These are phyloP conservation scores for Python bivittatus DNA, from an alignment of 2,113 vertebrate species.

Conservation along the genomic window DNA sequence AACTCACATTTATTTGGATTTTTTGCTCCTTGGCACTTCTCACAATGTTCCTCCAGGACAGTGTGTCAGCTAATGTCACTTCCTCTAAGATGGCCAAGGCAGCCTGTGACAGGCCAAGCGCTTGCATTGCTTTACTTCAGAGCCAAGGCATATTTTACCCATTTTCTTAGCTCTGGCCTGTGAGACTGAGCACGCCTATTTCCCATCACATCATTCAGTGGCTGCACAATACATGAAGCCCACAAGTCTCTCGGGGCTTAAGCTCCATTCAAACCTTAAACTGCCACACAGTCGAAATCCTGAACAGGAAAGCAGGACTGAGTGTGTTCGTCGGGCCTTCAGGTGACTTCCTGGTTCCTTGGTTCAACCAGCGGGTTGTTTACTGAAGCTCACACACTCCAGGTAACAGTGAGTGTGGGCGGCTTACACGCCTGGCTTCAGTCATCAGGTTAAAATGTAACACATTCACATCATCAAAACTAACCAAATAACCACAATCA, in stretches of 20 bases:
- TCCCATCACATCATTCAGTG: not conserved
- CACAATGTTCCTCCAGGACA: not conserved
- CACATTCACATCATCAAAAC: not conserved
- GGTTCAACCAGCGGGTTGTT: not conserved
- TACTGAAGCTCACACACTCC: not conserved
- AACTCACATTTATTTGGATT: not conserved
- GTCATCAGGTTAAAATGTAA: not conserved
- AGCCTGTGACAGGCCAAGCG: not conserved
- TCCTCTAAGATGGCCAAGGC: not conserved
- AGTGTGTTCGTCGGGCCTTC: not conserved
- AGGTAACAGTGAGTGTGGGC: not conserved
- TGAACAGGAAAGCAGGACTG: not conserved
- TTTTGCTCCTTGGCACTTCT: conserved; percentile 20
- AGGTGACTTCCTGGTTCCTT: not conserved
- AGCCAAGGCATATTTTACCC: not conserved
- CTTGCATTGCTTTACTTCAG: not conserved
- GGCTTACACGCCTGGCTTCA: not conserved
- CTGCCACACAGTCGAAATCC: not conserved
- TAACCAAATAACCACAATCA: not conserved
- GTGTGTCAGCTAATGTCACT: conserved; percentile 13
- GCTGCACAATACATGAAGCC: not conserved
- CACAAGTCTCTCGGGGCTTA: not conserved
- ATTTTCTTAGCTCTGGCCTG: not conserved
- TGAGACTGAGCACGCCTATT: not conserved
- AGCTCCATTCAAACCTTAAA: not conserved